Conservation (phyloP, 2,888 invertebrate genomes). For the Epirrhoe tristata region DNA sequence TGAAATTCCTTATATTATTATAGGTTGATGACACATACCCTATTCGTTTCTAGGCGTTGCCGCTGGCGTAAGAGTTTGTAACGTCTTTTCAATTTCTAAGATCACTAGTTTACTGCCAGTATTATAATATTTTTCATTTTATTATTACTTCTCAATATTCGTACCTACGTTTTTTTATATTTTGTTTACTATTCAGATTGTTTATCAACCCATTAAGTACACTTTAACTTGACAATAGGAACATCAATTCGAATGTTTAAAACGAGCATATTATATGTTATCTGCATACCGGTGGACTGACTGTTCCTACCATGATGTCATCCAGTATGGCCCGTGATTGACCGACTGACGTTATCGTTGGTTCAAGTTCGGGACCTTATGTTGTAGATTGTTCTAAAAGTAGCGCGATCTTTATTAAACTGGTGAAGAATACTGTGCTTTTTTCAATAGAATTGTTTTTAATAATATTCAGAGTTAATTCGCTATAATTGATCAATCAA, state of each 20-base stretch:
- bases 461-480: too few relatives aligned
- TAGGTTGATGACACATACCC: conserved; percentile 19
- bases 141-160: neutral
- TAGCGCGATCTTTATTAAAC: conserved; percentile 4
- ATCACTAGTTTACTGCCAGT: neutral
- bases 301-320: conserved; percentile 56
- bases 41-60: neutral
- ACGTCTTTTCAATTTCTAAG: conserved; percentile 7
- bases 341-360: conserved; percentile 54
- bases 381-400: conserved; percentile 21
- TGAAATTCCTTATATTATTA: conserved; percentile 8
- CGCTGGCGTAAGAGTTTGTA: conserved; percentile 8
- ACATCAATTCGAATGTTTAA: conserved; percentile 22
- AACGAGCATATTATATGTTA: conserved; percentile 32
- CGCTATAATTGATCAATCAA: too few relatives aligned
- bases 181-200: neutral
- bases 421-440: neutral
- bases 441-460: neutral
- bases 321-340: conserved; percentile 46
- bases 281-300: conserved; percentile 31
- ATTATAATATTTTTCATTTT: neutral
- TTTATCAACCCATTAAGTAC: conserved; percentile 26
- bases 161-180: too few relatives aligned
- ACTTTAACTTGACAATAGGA: conserved; percentile 37
- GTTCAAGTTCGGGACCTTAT: conserved; percentile 47